Conservation (phyloP, 1,140 invertebrate genomes). For the Chrysoperla carnea region DNA sequence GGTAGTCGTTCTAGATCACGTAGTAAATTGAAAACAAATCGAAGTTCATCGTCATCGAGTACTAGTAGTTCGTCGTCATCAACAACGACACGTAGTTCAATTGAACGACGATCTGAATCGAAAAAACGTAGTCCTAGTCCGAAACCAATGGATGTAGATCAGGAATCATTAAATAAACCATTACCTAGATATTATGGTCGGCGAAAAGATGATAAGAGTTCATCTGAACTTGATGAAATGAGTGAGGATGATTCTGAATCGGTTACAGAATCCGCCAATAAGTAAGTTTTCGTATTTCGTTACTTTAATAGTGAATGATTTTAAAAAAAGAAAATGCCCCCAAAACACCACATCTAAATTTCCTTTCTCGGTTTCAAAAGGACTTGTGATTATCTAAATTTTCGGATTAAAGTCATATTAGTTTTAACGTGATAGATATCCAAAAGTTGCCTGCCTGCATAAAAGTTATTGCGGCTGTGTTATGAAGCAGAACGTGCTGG, state of each 20-base stretch:
- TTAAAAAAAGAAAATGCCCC: no score
- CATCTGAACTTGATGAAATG: constrained; percentile 17
- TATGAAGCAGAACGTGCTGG: no score
- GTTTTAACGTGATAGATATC: no score
- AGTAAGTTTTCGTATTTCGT: constrained; percentile 2
- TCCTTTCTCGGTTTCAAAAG: no score
- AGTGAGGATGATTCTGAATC: constrained; percentile 14
- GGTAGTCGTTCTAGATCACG: constrained; percentile 1
- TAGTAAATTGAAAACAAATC: constrained; percentile 2
- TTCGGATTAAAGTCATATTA: no score
- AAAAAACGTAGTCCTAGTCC: constrained; percentile 21
- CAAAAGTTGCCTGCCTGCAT: no score
- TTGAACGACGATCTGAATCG: constrained; percentile 6
- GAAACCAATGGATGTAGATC: constrained; percentile 1
- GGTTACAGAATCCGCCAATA: constrained; percentile 1
- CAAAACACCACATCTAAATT: no score
- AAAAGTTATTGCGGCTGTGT: no score
- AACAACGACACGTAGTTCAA: neutral
- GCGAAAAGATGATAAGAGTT: constrained; percentile 33
- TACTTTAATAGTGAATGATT: constrained; percentile 4
- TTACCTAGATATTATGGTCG: constrained; percentile 45
- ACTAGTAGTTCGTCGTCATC: constrained; percentile 4
- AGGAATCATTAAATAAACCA: constrained; percentile 19
- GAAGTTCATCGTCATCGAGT: neutral
- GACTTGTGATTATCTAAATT: no score